Conservation (phyloP, 2,888 invertebrate genomes). For the Tillus elongatus region DNA sequence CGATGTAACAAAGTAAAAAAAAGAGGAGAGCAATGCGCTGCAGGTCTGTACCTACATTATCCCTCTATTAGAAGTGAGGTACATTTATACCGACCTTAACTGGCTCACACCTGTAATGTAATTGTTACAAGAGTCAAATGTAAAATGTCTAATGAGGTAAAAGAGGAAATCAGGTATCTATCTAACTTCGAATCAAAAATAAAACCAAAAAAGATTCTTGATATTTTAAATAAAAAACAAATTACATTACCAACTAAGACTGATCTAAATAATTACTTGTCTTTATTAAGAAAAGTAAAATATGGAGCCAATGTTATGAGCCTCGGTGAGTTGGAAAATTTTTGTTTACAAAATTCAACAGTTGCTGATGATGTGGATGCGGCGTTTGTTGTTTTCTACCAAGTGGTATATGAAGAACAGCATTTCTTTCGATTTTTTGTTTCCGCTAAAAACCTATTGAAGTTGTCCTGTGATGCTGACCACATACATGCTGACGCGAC, state of each 20-base stretch:
- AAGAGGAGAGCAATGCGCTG: slow-evolving; percentile 12
- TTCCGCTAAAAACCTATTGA: too few relatives aligned
- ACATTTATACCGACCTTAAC: slow-evolving; percentile 14
- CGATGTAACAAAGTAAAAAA: slow-evolving; percentile 15
- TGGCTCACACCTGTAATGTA: slow-evolving; percentile 11
- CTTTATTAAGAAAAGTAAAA: slow-evolving; percentile 15
- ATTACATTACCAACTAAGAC: slow-evolving; percentile 12
- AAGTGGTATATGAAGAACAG: slow-evolving; percentile 11
- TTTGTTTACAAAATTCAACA: slow-evolving; percentile 12
- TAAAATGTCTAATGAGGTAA: too few relatives aligned
- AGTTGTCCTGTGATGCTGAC: slow-evolving; percentile 11
- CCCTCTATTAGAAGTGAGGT: slow-evolving; percentile 7
- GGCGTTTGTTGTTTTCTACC: slow-evolving; percentile 11
- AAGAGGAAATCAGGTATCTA: too few relatives aligned
- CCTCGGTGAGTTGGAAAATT: slow-evolving; percentile 13
- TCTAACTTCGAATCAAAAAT: slow-evolving; percentile 13
- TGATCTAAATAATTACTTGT: slow-evolving; percentile 16
- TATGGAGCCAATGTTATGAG: slow-evolving; percentile 14
- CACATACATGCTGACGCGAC: slow-evolving; percentile 13
- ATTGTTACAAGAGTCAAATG: slow-evolving; percentile 9
- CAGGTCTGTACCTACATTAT: slow-evolving; percentile 13
- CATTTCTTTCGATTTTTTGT: slow-evolving; percentile 14
- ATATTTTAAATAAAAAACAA: slow-evolving; percentile 14
- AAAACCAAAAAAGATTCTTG: slow-evolving; percentile 17
- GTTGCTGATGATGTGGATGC: slow-evolving; percentile 14